Evolutionary conservation across 2,888 invertebrate species (phyloP), one percentile per base, ranked within the genome.

Genomic region (Cryptus viduatorius): DNA sequence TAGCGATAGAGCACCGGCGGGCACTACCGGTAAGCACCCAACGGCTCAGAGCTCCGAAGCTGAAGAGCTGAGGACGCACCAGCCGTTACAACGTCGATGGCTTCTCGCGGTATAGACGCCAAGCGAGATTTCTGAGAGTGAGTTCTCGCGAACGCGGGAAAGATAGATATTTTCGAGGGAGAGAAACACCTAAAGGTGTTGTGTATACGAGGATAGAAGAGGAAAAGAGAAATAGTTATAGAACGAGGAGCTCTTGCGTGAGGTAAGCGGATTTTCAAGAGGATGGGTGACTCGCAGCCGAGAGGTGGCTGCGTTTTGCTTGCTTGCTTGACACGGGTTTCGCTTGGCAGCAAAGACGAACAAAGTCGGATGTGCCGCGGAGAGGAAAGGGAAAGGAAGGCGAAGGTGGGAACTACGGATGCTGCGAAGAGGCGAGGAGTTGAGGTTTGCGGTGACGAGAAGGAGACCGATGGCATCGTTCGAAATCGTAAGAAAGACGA

Each of bases 381-480:
- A 48, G 65, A 48, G 53, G 56, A 29, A 76, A 29, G 53, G 56
- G 59, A 77, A 78, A 81, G 64, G 65, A 37, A 37, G 37, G 37
- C 7, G 7, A 4, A 37, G 37, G 37, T 7, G 37, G 37, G 37
- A 37, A 37, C 71, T 76, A 71, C 44, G 61, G 59, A 46, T 29
- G 59, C 59, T 8, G 46, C 14, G 67, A n/a, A 29, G 24, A 53
- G 71, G 10, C 10, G 65, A 48, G 67, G 82, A 72, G 83, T 72
- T 77, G 48, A 83, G 83, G 75, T 79, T 82, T 86, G 81, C 79
- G 83, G 75, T 85, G 79, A 85, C 79, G 79, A 76, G 73, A 79
- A 72, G 67, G 77, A 76, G 83, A 76, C 80, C 83, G 72, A 80
- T 72, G 72, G 72, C 72, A 77, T 84, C 69, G 67, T 67, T 80